phyloP scores from a whole-genome alignment of 2,113 vertebrate species.

The Hydrolagus affinis region DNA sequence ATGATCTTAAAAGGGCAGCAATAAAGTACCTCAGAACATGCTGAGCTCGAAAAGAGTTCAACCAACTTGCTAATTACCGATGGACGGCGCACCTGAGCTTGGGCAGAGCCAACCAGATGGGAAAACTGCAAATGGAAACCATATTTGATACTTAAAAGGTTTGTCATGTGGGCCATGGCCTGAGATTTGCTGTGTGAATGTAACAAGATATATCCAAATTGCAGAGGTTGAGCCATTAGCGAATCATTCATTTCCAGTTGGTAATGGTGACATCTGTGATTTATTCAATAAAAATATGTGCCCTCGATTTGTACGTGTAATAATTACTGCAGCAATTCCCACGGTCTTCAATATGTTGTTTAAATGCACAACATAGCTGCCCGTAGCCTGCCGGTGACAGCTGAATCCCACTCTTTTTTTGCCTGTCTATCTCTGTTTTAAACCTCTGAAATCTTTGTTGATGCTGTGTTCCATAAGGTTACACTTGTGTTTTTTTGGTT shows the following conservation, averaged over 20 bases:
- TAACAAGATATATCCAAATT: conserved; percentile 22
- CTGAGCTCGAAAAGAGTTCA: conserved; percentile 77
- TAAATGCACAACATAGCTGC: conserved; percentile 40
- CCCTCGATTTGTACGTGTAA: conserved; percentile 33
- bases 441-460: conserved; percentile 61
- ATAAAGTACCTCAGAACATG: conserved; percentile 80
- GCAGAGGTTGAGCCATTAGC: conserved; percentile 36
- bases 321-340: conserved; percentile 37
- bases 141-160: conserved; percentile 63
- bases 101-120: conserved; percentile 70
- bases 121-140: conserved; percentile 75
- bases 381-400: conserved; percentile 39
- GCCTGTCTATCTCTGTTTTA: too few species aligned
- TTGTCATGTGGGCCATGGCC: conserved; percentile 53
- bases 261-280: conserved; percentile 54
- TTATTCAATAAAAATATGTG: conserved; percentile 54
- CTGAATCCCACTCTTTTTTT: conserved; percentile 29
- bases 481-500: not conserved
- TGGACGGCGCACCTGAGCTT: conserved; percentile 77
- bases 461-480: conserved; percentile 38
- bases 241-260: conserved; percentile 57
- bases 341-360: conserved; percentile 34
- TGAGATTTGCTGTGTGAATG: not conserved
- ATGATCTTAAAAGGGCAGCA: conserved; percentile 82
- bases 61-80: conserved; percentile 73